A percentile compares a stretch with the other conserved stretches of the same genome.
Evolutionary conservation across 2,888 invertebrate genomes (phyloP).

Genomic region (Idaea dimidiata): DNA sequence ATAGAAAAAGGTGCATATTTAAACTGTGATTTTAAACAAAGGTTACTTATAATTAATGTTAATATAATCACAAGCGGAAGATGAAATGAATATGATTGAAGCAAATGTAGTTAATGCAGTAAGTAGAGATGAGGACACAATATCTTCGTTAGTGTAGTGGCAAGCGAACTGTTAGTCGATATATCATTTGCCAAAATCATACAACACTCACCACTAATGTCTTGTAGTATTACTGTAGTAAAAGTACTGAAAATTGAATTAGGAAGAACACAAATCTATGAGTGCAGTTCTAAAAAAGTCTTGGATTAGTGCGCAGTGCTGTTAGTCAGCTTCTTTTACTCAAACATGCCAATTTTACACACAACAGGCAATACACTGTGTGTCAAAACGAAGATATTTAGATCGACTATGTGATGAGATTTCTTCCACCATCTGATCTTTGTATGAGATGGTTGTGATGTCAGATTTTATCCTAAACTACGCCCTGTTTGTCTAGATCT

Average conservation of each 20-base stretch:
- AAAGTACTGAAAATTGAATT: slow-evolving; percentile 70
- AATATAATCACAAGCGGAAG: slow-evolving; percentile 12
- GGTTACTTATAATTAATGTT: slow-evolving; percentile 8
- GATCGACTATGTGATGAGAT: slow-evolving; percentile 43
- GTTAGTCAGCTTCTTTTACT: slow-evolving; percentile 67
- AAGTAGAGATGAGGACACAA: slow-evolving; percentile 18
- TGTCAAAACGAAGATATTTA: slow-evolving; percentile 76
- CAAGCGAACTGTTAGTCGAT: slow-evolving; percentile 63
- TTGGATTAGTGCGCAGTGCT: slow-evolving; percentile 72
- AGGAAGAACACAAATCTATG: slow-evolving; percentile 68
- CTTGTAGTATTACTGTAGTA: slow-evolving; percentile 73
- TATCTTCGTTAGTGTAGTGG: slow-evolving; percentile 43
- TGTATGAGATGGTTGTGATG: slow-evolving; percentile 43
- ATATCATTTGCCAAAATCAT: slow-evolving; percentile 67
- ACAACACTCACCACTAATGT: slow-evolving; percentile 78
- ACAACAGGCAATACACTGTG: slow-evolving; percentile 60
- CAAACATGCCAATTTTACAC: slow-evolving; percentile 73
- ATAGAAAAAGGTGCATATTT: slow-evolving; percentile 1
- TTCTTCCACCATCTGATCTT: slow-evolving; percentile 50
- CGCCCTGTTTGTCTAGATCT: slow-evolving; percentile 31
- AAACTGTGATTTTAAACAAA: background rate
- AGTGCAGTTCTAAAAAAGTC: slow-evolving; percentile 64
- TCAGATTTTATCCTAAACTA: slow-evolving; percentile 37
- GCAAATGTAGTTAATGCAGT: slow-evolving; percentile 27
- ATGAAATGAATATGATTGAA: slow-evolving; percentile 33